phyloP scores from a whole-genome alignment of 2,797 vertebrate genomes.

The Remorina albescens region DNA sequence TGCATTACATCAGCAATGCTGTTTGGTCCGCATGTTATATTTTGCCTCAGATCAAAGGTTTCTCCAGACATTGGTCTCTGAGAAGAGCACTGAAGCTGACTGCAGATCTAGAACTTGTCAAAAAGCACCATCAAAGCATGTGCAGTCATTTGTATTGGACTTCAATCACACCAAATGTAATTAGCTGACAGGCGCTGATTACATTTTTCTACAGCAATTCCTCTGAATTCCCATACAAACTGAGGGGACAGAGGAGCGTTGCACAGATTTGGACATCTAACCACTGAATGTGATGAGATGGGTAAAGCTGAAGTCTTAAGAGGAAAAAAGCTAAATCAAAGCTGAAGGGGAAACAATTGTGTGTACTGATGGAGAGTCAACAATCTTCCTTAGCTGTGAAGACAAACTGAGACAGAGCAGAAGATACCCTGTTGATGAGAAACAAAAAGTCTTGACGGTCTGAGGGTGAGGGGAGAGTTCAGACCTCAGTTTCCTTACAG shows the following conservation, averaged over 20 bases:
- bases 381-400: slow-evolving; percentile 37
- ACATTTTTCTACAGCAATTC: neutral
- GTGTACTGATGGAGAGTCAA: slow-evolving; percentile 36
- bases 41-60: slow-evolving; percentile 17
- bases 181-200: neutral
- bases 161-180: slow-evolving; percentile 19
- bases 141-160: neutral
- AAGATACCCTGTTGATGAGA: slow-evolving; percentile 14
- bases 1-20: neutral
- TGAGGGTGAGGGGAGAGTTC: slow-evolving; percentile 29
- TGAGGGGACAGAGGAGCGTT: slow-evolving; percentile 15
- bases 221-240: slow-evolving; percentile 8
- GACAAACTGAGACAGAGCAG: slow-evolving; percentile 16
- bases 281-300: neutral
- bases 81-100: slow-evolving; percentile 2
- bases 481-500: slow-evolving; percentile 64
- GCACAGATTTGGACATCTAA: neutral
- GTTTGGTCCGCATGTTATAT: slow-evolving; percentile 4
- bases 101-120: slow-evolving; percentile 9
- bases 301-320: slow-evolving; percentile 5
- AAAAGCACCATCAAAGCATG: slow-evolving; percentile 16
- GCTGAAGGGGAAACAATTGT: slow-evolving; percentile 9
- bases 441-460: slow-evolving; percentile 33
- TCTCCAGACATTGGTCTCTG: neutral
- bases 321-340: slow-evolving; percentile 22